Evolutionary conservation across 2,797 vertebrate genomes (phyloP).

Genomic region (Centropyge bicolor): DNA sequence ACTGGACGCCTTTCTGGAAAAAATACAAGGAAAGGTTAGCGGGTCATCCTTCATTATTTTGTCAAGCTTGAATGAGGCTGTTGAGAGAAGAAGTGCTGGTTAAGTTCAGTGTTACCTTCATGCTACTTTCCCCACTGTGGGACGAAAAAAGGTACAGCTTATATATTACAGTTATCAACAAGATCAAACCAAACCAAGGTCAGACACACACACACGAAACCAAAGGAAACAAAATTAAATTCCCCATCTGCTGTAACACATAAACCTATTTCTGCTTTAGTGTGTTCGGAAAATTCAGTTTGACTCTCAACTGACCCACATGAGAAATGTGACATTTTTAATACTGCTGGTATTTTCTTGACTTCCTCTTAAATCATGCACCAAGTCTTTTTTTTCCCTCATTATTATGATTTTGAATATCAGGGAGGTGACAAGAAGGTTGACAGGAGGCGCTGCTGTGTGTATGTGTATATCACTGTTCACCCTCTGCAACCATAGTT

Average conservation of each 20-base stretch:
- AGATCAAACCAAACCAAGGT: no score
- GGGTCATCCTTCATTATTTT: background rate
- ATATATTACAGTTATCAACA: background rate
- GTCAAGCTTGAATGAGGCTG: background rate
- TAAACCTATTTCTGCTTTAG: background rate
- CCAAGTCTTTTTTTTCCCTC: background rate
- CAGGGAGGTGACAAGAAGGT: background rate
- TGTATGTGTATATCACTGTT: no score
- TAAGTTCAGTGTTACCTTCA: no score
- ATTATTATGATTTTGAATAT: background rate
- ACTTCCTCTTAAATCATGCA: background rate
- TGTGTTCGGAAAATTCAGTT: background rate
- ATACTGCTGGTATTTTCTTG: background rate
- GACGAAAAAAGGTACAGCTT: no score
- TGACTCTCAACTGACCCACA: background rate
- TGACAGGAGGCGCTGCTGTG: no score
- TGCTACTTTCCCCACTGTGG: no score
- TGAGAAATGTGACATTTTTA: background rate
- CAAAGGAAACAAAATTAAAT: no score
- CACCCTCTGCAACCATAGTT: no score
- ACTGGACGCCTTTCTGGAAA: conserved; percentile 64
- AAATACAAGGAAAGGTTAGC: conserved; percentile 10
- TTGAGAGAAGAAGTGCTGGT: background rate
- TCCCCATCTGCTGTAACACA: background rate
- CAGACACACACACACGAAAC: no score